Base-by-base conservation (phyloP, 2,797 vertebrate genomes). In the Malurus splendens region DNA sequence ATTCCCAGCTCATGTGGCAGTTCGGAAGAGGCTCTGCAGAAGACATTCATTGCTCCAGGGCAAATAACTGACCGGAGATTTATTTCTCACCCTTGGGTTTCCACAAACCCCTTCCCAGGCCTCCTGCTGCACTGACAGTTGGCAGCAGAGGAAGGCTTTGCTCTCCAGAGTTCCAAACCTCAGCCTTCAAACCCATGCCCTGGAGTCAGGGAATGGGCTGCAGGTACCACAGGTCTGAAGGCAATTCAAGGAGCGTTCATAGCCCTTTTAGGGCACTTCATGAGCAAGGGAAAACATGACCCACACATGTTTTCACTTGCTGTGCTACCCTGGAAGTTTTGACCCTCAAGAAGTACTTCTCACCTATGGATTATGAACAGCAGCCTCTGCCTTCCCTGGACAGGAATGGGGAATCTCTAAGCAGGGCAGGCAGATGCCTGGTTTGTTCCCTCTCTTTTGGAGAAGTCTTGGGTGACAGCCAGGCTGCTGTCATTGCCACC, bases 11-110 rank as follows among this genome's bases (percentile, higher is more conserved):
- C 85, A 91, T 4, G 18, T 86, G 90, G 89, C 80, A 60, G 76
- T 76, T 87, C 56, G 59, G 87, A 83, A 90, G 86, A 92, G 81
- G 87, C 82, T 93, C 81, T 8, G 41, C 41, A 92, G 88, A 89
- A 73, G 67, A 72, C 74, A 48, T 38, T 45, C 68, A 64, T 85
- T 0, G 66, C 92, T 82, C 72, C 75, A 84, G 86, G 93, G 76
- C 61, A 76, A 84, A 78, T 81, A 90, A 90, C 84, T 90, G 81
- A 83, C 89, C 5, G 0, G 64, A 92, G 81, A 96, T 89, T 93
- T 96, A 94, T 94, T 88, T 81, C 88, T 59, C 83, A 76, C 57
- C 82, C 82, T 39, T 59, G 60, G 70, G 79, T 90, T 93, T 90
- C 51, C 18, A 47, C 12, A 12, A 14, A 42, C 57, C 54, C 65